Evolutionary conservation across 2,113 vertebrate species (phyloP), one percentile per base, ranked within the genome.

Genomic region (Amphiprion percula): DNA sequence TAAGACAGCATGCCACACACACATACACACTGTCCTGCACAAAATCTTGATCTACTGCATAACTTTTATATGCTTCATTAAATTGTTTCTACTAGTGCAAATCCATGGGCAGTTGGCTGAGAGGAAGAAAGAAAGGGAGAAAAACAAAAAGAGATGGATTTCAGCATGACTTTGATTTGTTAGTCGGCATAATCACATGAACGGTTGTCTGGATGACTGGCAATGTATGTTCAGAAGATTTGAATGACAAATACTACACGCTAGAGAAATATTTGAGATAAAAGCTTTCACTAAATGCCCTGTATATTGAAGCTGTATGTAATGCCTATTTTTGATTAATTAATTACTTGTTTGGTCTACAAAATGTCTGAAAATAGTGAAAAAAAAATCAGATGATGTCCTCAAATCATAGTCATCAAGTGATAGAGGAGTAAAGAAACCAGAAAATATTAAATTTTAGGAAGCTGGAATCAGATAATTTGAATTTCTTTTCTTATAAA

Each of bases 41-140:
- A 67, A 49, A 21, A 71, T 71, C 56, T 68, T 75, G 78, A 88
- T 82, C 70, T 84, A 67, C 81, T 71, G 70, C 61, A 10, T 69
- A 74, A 79, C 80, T 67, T 84, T 89, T 67, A 77, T 44, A 72
- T 24, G 68, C 68, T 86, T 83, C 79, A 87, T 86, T 83, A 63
- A 80, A 87, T 23, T 33, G 73, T 81, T 87, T 64, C 46, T 50
- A 67, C 60, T 10, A 37, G 58, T 78, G 39, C 50, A 71, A 87
- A 88, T 59, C 23, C 14, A 14, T 54, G 65, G 68, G 59, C 59
- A 24, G 23, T 23, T 56, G 55, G 58, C 16, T 62, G 15, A 68
- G 23, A 16, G 19, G 39, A 16, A 19, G n/a, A 65, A 4, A 21
- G 60, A 44, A 19, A 74, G 24, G 44, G 30, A 19, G 21, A 47